Conservation (phyloP, 2,113 vertebrate genomes). For the Rhinolophus ferrumequinum region DNA sequence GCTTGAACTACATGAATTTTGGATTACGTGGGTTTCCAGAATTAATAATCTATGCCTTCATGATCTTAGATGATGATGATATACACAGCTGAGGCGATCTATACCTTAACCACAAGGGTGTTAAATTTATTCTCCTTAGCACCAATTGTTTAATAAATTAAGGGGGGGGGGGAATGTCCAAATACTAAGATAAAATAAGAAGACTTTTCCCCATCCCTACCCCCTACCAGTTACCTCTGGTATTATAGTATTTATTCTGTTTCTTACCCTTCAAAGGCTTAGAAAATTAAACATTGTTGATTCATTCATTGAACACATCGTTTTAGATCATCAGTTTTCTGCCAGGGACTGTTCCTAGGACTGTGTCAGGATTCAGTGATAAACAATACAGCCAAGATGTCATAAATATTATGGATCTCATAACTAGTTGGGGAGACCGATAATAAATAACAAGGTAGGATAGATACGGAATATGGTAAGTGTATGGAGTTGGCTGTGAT, state of each 20-base stretch:
- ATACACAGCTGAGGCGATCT: not conserved
- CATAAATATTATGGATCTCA: constrained; percentile 36
- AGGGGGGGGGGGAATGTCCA: not conserved
- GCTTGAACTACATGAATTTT: not conserved
- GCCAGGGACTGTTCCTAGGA: not conserved
- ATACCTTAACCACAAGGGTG: not conserved
- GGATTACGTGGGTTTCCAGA: not conserved
- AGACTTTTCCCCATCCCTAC: not conserved
- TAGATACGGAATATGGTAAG: not conserved
- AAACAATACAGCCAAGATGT: constrained; percentile 9
- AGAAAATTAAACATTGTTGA: not conserved
- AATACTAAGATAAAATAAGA: not conserved
- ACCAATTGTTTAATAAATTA: too few relatives aligned
- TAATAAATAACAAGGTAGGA: constrained; percentile 35
- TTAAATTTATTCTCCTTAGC: too few relatives aligned
- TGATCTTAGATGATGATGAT: not conserved
- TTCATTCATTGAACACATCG: not conserved
- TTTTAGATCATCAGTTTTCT: constrained; percentile 24
- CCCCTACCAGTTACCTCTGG: not conserved
- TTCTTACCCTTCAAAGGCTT: not conserved
- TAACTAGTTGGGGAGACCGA: not conserved
- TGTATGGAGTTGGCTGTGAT: not conserved
- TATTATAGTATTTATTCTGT: not conserved
- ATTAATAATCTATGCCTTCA: not conserved
- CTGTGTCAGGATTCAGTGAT: not conserved